A percentile compares a stretch with the other conserved stretches of the same genome.
These are phyloP conservation scores for Meleagris gallopavo DNA, from an alignment of 2,113 vertebrate species.

Conservation along the genomic window DNA sequence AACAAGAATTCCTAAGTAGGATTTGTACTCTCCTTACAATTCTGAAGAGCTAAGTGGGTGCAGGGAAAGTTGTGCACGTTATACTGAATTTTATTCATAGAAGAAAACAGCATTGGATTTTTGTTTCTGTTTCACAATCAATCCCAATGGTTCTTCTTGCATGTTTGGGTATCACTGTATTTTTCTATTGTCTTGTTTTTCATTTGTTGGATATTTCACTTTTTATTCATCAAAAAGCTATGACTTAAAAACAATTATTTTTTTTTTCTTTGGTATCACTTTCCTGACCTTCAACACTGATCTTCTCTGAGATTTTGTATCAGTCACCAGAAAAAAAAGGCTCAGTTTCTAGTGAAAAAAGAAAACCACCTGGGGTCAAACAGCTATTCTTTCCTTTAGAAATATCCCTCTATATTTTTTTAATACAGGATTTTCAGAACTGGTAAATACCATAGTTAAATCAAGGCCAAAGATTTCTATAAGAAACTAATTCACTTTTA, in stretches of 20 bases:
- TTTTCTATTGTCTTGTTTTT: neutral
- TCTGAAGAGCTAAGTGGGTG: neutral
- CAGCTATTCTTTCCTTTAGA: neutral
- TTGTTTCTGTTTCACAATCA: neutral
- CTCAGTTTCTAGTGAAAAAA: neutral
- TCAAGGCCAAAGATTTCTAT: neutral
- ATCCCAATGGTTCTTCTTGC: neutral
- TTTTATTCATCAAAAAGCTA: neutral
- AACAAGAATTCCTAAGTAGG: neutral
- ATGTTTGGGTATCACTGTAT: neutral
- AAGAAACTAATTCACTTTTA: neutral
- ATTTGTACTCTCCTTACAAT: neutral
- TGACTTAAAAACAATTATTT: neutral
- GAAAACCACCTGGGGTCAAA: neutral
- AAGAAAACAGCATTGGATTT: neutral
- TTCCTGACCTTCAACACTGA: neutral
- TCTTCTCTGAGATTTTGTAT: neutral
- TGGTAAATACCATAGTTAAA: neutral
- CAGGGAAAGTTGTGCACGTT: neutral
- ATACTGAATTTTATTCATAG: neutral
- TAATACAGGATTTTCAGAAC: neutral
- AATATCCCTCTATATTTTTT: neutral
- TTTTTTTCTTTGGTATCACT: neutral
- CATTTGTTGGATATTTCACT: neutral
- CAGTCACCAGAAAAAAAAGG: neutral